phyloP scores from a whole-genome alignment of 1,140 invertebrate species.

The Brachystomella parvula region DNA sequence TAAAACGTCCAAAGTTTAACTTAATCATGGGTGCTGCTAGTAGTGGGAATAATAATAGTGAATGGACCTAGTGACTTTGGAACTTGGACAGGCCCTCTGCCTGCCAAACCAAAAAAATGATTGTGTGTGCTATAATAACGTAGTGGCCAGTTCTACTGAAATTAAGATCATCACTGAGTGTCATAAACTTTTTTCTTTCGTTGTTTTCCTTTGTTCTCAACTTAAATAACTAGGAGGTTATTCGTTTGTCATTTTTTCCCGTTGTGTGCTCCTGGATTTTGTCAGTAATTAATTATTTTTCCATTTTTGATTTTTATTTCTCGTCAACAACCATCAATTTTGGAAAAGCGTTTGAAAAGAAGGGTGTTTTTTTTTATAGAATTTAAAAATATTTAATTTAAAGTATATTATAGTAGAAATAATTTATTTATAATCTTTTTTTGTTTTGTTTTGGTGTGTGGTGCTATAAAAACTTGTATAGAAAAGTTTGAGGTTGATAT shows the following conservation, averaged over 20 bases:
- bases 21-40: conserved; percentile 10
- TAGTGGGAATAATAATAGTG: neutral
- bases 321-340: neutral
- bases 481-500: neutral
- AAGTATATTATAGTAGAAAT: no score
- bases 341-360: neutral
- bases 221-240: neutral
- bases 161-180: neutral
- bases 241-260: neutral
- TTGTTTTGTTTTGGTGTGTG: conserved; percentile 3
- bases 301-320: conserved; percentile 5
- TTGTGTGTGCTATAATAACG: conserved; percentile 9
- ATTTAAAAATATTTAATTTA: neutral
- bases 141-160: neutral
- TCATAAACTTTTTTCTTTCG: neutral
- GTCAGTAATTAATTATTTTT: conserved; percentile 6
- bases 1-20: conserved; percentile 10
- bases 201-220: neutral
- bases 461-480: conserved; percentile 1
- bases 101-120: neutral
- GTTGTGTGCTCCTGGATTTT: conserved; percentile 7
- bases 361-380: neutral
- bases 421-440: no score
- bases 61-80: neutral
- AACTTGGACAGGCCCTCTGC: neutral